These are phyloP conservation scores for Lumbricus terrestris DNA, from an alignment of 2,888 invertebrate species.

Conservation along the genomic window DNA sequence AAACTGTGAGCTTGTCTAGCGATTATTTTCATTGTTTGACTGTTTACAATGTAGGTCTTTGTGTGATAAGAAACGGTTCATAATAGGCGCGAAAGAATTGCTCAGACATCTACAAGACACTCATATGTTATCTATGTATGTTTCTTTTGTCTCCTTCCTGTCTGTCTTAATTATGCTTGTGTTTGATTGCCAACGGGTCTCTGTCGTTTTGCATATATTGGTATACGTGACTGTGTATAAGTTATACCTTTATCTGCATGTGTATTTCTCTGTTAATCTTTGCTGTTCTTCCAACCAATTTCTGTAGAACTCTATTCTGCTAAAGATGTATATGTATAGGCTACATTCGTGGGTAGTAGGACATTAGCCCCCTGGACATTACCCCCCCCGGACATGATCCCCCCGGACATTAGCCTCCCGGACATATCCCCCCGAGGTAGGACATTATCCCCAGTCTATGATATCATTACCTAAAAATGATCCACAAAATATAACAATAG, in stretches of 20 bases:
- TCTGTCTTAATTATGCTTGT: neutral
- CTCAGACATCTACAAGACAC: neutral
- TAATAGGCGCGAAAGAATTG: neutral
- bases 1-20: neutral
- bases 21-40: neutral
- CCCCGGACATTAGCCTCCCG: too few species aligned
- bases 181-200: neutral
- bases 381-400: too few species aligned
- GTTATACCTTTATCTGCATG: too few species aligned
- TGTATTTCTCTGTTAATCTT: neutral
- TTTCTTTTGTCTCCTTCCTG: neutral
- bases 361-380: too few species aligned
- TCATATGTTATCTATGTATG: neutral
- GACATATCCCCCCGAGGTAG: too few species aligned
- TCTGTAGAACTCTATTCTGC: neutral
- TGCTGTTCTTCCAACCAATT: neutral
- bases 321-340: neutral
- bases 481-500: too few species aligned
- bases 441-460: too few species aligned
- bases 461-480: too few species aligned
- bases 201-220: neutral
- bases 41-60: neutral
- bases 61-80: neutral
- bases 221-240: too few species aligned
- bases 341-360: too few species aligned